Evolutionary conservation across 2,888 invertebrate species (phyloP), one percentile per base, ranked within the genome.

Genomic region (Lucinisca nassula): DNA sequence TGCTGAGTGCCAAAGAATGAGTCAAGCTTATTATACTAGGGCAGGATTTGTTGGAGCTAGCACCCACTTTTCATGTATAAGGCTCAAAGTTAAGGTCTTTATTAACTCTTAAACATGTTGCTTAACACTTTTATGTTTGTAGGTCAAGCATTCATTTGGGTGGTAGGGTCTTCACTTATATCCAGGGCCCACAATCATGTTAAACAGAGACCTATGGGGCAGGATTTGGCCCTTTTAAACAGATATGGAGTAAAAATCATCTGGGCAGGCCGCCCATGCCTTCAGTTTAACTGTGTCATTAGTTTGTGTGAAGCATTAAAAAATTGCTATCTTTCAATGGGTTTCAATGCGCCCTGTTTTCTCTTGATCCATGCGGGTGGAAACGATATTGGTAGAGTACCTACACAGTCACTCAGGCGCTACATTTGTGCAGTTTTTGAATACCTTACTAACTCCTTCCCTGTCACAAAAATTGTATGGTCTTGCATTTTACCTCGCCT

Each of bases 141-240:
- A 67, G 67, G 67, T 67, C 67, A 67, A 67, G 67, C 67, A 67
- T 32, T 67, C 67, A 67, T 67, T 6, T 67, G 35, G 67, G 35
- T 67, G 67, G 35, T 67, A 24, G 67, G 67, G 4, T 67, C 35
- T n/a, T 67, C 67, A 3, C 35, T 35, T 35, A 67, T 35, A 35
- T 3, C 30, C 61, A 61, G 30, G 61, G 61, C 61, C 30, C 30
- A 30, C 27, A 61, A 30, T 4, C 67, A 67, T 24, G 67, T 67
- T 3, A 67, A 32, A 17, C 2, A 1, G 1, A 67, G 67, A 21
- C 35, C 67, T 21, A 67, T 67, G 67, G 67, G 67, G 24, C 10
- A 1, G 3, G 35, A 67, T 24, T 35, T 67, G 35, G 67, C 67
- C 67, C 67, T 67, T 35, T 67, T 67, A 3, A 67, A 35, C 67